Conservation (phyloP, 1,140 invertebrate species). For the Drosophila melanica region DNA sequence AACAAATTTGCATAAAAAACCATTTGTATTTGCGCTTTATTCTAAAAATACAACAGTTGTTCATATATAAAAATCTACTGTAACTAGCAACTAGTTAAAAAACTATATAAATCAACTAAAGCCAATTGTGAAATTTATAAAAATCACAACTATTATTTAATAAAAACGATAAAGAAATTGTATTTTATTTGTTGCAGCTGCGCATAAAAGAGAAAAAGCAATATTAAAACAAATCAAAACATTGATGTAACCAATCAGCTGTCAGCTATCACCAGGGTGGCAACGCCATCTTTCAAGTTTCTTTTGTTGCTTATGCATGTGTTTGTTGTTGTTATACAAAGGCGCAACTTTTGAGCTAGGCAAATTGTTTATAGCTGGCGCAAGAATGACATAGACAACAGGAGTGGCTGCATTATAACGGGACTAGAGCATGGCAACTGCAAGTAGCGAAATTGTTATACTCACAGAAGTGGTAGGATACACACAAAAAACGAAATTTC, state of each 20-base stretch:
- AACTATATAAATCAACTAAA: slow-evolving; percentile 24
- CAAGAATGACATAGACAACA: slow-evolving; percentile 22
- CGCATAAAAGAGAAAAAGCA: not conserved
- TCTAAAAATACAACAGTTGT: slow-evolving; percentile 23
- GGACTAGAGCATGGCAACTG: slow-evolving; percentile 33
- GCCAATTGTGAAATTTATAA: slow-evolving; percentile 29
- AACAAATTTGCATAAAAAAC: slow-evolving; percentile 13
- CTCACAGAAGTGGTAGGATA: slow-evolving; percentile 69
- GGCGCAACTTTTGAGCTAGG: slow-evolving; percentile 45
- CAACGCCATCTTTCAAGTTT: slow-evolving; percentile 13
- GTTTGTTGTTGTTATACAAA: slow-evolving; percentile 26
- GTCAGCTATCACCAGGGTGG: slow-evolving; percentile 9
- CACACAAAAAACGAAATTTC: not conserved
- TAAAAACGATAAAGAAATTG: slow-evolving; percentile 20
- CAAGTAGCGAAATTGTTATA: slow-evolving; percentile 52
- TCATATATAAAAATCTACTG: slow-evolving; percentile 21
- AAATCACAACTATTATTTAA: slow-evolving; percentile 32
- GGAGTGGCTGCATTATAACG: not conserved
- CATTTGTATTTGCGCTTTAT: slow-evolving; percentile 34
- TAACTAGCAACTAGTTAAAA: slow-evolving; percentile 46
- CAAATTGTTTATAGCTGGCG: slow-evolving; percentile 10
- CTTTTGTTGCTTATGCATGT: not conserved
- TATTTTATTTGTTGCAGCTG: slow-evolving; percentile 1
- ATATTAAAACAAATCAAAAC: not conserved
- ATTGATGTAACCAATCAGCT: not conserved